Evolutionary conservation across 2,113 vertebrate species (phyloP).

Genomic region (Triplophysa dalaica): DNA sequence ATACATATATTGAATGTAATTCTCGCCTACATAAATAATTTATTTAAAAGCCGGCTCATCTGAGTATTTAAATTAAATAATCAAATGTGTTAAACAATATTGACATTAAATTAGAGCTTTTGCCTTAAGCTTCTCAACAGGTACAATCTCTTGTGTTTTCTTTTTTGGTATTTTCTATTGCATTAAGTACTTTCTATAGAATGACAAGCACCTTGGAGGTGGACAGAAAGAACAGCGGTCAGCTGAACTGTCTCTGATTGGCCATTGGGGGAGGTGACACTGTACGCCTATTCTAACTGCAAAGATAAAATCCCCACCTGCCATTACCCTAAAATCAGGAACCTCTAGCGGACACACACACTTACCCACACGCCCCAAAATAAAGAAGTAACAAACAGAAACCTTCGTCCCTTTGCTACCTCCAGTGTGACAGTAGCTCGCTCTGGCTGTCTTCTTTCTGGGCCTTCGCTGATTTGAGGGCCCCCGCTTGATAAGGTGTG

Average conservation of each 20-base stretch:
- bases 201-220: slow-evolving; percentile 46
- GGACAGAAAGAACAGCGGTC: slow-evolving; percentile 51
- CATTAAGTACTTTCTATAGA: slow-evolving; percentile 35
- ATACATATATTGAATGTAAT: background rate
- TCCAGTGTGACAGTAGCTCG: slow-evolving; percentile 36
- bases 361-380: slow-evolving; percentile 51
- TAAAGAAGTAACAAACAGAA: slow-evolving; percentile 60
- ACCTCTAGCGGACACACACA: slow-evolving; percentile 47
- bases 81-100: too few relatives aligned
- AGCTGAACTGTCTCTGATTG: slow-evolving; percentile 64
- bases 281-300: slow-evolving; percentile 68
- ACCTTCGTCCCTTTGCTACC: slow-evolving; percentile 39
- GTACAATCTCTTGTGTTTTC: slow-evolving; percentile 29
- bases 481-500: slow-evolving; percentile 41
- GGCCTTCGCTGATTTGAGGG: slow-evolving; percentile 42
- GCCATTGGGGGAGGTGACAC: slow-evolving; percentile 67
- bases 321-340: slow-evolving; percentile 58
- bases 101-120: background rate
- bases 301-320: slow-evolving; percentile 64
- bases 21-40: background rate
- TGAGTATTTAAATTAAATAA: too few relatives aligned
- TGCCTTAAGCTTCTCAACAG: slow-evolving; percentile 19
- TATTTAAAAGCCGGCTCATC: background rate
- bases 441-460: slow-evolving; percentile 26
- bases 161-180: slow-evolving; percentile 32